A percentile compares a stretch with the other conserved stretches of the same genome.
Conservation (phyloP, 2,113 vertebrate species). For the Eulacestoma nigropectus region DNA sequence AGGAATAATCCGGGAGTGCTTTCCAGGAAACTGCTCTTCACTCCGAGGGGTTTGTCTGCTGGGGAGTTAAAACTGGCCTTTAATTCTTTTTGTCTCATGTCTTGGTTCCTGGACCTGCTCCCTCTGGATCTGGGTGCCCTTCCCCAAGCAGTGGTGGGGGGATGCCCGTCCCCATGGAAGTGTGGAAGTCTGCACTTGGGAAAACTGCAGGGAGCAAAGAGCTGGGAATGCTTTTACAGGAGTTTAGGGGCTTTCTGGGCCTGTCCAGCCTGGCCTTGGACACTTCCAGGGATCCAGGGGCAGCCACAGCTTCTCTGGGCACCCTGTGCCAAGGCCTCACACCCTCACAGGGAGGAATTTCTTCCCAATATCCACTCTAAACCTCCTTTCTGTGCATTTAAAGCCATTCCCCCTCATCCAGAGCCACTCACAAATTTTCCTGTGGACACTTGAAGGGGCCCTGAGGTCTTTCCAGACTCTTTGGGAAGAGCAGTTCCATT, state of each 20-base stretch:
- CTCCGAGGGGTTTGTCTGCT: background rate
- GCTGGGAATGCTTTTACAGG: background rate
- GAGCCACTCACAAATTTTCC: background rate
- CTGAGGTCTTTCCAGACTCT: background rate
- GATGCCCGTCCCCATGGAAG: accelerated
- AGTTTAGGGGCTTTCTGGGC: background rate
- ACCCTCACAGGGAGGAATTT: background rate
- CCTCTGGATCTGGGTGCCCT: background rate
- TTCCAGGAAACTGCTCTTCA: background rate
- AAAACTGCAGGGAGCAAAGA: accelerated
- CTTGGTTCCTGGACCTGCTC: background rate
- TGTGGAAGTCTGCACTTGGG: accelerated
- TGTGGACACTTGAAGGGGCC: background rate
- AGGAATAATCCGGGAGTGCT: background rate
- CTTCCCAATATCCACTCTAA: no score
- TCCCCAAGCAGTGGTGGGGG: accelerated
- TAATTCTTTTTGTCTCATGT: accelerated
- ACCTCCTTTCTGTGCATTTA: background rate
- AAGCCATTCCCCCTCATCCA: background rate
- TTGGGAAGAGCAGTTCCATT: background rate
- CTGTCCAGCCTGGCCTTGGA: background rate
- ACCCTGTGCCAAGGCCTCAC: background rate
- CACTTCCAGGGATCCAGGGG: background rate
- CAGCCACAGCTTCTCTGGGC: background rate
- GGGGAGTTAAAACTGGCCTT: background rate